Base-by-base conservation (phyloP, 2,888 invertebrate genomes). In the Piscicola geometra region DNA sequence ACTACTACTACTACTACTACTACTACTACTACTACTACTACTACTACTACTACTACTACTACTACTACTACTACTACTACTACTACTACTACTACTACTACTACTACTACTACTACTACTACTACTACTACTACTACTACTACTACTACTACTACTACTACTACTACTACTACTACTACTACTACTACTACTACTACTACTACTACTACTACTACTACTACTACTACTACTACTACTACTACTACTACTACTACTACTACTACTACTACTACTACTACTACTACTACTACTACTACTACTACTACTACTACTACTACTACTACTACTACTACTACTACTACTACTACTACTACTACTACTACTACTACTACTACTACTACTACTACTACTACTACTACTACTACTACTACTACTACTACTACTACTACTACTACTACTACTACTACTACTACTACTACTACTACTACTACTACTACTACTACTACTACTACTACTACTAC, bases 161-260 rank as follows among this genome's bases (percentile, higher is more conserved):
- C 71, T 50, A 71, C 71, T 86, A 41, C 81, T 81, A 18, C 69
- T 69, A 69, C 69, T 69, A 69, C 69, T 69, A 69, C 69, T 69
- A 69, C 69, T 69, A 69, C 69, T 69, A 69, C 69, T 69, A 78
- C 80, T 41, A 79, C 78, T 68, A 78, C 56, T 50, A 41, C 69
- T 69, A 69, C 69, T 69, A 69, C 69, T 69, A 69, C 69, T 69
- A 69, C 69, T 64, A 52, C 50, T 72, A 52, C 50, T 72, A 72
- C 69, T 69, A 69, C 69, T 69, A 69, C 56, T 50, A 41, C 69
- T 69, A 69, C 69, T 69, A 69, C 69, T 69, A 69, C 69, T 69
- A 69, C 69, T 64, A 52, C 50, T 72, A 52, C 50, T 72, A 72
- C 69, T 69, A 69, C 69, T 69, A 69, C 69, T 69, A 69, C 69